Evolutionary conservation across 92 coral and sea anemone genomes (phyloP).

Genomic region (Hydrozoanthus gracilis): DNA sequence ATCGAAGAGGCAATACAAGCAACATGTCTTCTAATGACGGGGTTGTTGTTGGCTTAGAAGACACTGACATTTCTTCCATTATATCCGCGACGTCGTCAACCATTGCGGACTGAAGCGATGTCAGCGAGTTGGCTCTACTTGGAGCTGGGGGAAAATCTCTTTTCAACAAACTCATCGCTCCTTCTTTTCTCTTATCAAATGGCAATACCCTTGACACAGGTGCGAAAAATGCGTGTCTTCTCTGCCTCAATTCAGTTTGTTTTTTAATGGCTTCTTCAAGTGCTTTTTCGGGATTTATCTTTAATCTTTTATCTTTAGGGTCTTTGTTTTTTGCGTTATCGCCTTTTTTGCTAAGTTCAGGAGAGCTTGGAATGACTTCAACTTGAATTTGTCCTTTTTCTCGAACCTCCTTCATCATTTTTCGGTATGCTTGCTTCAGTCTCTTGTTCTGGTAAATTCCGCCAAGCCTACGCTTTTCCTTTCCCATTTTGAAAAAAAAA

Average conservation of each 20-base stretch:
- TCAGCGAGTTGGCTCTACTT: not conserved
- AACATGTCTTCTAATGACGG: slow-evolving; percentile 5
- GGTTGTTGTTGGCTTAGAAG: not conserved
- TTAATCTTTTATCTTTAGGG: slow-evolving; percentile 20
- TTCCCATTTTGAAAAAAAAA: slow-evolving; percentile 16
- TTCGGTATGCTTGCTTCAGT: slow-evolving; percentile 15
- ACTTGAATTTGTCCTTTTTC: slow-evolving; percentile 14
- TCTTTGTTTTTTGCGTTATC: not conserved
- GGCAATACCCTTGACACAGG: slow-evolving; percentile 72
- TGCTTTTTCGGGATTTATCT: slow-evolving; percentile 54
- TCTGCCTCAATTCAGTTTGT: slow-evolving; percentile 60
- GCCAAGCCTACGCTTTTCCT: not conserved
- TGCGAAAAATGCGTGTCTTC: slow-evolving; percentile 55
- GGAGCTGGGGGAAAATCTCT: slow-evolving; percentile 26
- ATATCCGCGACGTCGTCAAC: not conserved
- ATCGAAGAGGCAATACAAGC: slow-evolving; percentile 32
- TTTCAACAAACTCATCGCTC: slow-evolving; percentile 57
- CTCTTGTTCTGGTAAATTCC: slow-evolving; percentile 15
- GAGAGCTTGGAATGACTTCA: not conserved
- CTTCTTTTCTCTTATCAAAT: slow-evolving; percentile 62
- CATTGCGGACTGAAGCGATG: not conserved
- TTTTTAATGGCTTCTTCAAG: slow-evolving; percentile 64
- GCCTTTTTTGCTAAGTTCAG: not conserved
- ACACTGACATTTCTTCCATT: slow-evolving; percentile 27
- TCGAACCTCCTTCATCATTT: slow-evolving; percentile 33